Conservation (phyloP, 2,888 invertebrate genomes). For the Dromius quadrimaculatus region DNA sequence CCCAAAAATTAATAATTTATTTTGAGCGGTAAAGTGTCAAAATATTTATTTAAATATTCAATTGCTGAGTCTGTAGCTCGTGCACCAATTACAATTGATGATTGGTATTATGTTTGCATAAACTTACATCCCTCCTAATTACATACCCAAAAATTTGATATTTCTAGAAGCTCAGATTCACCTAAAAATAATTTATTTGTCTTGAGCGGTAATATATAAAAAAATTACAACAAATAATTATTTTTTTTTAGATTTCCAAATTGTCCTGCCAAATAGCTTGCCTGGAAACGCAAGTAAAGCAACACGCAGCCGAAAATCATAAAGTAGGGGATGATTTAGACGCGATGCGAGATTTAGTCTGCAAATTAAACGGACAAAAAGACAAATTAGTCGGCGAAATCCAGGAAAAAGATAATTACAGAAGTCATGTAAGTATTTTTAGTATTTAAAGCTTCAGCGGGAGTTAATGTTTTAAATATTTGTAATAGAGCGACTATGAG, state of each 20-base stretch:
- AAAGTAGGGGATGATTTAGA: constrained; percentile 74
- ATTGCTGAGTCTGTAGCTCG: too few species aligned
- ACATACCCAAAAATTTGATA: too few species aligned
- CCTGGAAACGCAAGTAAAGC: constrained; percentile 75
- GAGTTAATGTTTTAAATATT: constrained; percentile 8
- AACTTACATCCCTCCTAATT: too few species aligned
- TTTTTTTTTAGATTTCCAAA: constrained; percentile 50
- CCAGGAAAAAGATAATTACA: constrained; percentile 67
- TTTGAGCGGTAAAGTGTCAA: too few species aligned
- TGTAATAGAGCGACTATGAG: constrained; percentile 32
- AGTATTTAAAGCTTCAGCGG: constrained; percentile 50
- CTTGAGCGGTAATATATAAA: too few species aligned
- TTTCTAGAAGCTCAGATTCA: too few species aligned
- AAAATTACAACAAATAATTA: background rate
- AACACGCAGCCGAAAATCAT: constrained; percentile 70
- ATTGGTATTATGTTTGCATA: too few species aligned
- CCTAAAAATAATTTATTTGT: too few species aligned
- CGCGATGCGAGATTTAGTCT: constrained; percentile 72
- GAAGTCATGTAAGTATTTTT: constrained; percentile 63
- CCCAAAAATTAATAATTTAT: too few species aligned
- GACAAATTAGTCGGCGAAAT: constrained; percentile 72
- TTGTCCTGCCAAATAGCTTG: constrained; percentile 72
- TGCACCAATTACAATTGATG: too few species aligned
- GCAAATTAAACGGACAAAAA: constrained; percentile 76
- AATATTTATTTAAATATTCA: too few species aligned